A percentile compares a stretch with the other conserved stretches of the same genome.
Conservation (phyloP, 2,113 vertebrate genomes). For the Mormoops blainvillei region DNA sequence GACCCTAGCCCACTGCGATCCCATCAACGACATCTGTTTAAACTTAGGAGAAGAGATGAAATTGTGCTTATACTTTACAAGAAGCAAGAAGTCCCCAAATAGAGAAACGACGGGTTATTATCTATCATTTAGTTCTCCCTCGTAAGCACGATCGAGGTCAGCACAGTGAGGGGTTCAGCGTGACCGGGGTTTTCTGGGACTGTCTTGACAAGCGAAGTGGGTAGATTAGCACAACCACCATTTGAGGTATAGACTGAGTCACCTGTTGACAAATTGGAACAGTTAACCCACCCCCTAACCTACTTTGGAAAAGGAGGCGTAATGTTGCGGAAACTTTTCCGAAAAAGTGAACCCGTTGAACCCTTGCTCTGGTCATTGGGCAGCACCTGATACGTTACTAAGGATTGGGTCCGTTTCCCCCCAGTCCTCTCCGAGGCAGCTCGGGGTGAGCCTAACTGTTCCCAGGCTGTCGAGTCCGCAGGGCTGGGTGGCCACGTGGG, state of each 20-base stretch:
- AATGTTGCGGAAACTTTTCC: neutral
- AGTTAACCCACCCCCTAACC: neutral
- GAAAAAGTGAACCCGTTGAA: neutral
- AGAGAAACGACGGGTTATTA: neutral
- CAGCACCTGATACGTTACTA: neutral
- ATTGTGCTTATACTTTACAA: neutral
- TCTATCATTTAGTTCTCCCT: neutral
- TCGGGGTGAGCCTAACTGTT: neutral
- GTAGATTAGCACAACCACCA: neutral
- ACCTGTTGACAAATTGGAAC: neutral
- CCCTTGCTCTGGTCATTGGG: neutral
- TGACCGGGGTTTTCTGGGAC: neutral
- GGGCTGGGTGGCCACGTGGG: neutral
- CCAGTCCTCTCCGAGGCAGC: neutral
- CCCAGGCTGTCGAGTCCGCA: neutral
- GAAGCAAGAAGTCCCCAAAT: neutral
- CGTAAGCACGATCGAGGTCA: neutral
- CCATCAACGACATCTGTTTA: neutral
- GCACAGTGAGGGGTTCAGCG: neutral
- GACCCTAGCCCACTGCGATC: neutral
- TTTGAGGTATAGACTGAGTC: neutral
- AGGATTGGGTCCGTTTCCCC: neutral
- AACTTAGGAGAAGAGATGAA: neutral
- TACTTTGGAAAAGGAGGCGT: neutral
- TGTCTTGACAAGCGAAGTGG: neutral